A percentile compares a stretch with the other conserved stretches of the same genome.
Evolutionary conservation across 2,888 invertebrate species (phyloP).

Genomic region (Linnaemya tessellans): DNA sequence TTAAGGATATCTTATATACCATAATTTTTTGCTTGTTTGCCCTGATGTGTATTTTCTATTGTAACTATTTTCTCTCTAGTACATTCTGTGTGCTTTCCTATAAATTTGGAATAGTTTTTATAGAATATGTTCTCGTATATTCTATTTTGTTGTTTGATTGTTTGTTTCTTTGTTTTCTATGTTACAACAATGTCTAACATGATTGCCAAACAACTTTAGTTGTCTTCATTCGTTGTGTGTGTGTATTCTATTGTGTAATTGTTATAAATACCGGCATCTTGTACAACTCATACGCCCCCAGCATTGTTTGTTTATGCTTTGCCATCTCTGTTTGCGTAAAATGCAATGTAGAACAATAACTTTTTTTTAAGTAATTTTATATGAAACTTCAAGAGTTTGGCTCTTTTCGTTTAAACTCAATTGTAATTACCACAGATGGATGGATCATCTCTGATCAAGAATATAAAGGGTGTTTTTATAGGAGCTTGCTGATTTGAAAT

Average conservation of each 20-base stretch:
- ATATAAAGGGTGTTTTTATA: no score
- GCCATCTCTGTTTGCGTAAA: no score
- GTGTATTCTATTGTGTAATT: slow-evolving; percentile 28
- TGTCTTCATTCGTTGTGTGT: slow-evolving; percentile 23
- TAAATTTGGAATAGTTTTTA: slow-evolving; percentile 17
- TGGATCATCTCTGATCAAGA: no score
- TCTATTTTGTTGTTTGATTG: no score
- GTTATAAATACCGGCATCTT: slow-evolving; percentile 40
- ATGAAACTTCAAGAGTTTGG: no score
- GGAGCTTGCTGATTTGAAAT: no score
- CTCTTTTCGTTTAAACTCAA: no score
- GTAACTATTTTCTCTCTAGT: slow-evolving; percentile 22
- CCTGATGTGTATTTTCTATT: no score
- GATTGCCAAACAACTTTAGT: slow-evolving; percentile 40
- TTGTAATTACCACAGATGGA: no score
- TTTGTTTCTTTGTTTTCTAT: slow-evolving; percentile 42
- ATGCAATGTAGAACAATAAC: no score
- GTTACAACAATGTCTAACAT: slow-evolving; percentile 38
- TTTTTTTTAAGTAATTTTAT: no score
- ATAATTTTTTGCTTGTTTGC: slow-evolving; percentile 29
- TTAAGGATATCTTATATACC: slow-evolving; percentile 80
- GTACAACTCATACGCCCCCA: slow-evolving; percentile 47
- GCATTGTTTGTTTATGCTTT: slow-evolving; percentile 19
- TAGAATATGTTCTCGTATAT: slow-evolving; percentile 11
- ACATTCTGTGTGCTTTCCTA: slow-evolving; percentile 18